Base-by-base conservation (phyloP, 2,113 vertebrate species). In the Ptyas mucosa region DNA sequence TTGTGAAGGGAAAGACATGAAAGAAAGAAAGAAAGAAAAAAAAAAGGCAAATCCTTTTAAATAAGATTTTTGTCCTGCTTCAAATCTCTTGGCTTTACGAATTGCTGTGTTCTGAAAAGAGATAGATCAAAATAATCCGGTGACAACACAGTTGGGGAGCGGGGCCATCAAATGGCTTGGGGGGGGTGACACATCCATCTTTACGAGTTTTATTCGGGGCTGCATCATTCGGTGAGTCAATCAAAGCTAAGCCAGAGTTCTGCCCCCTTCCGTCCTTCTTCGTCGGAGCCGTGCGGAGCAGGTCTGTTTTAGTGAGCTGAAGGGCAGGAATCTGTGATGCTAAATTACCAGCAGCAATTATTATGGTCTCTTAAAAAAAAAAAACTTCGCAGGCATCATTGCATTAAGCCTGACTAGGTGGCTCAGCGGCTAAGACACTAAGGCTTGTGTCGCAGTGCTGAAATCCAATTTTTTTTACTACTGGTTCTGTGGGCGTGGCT, bases 11-110 rank as follows among this genome's bases (percentile, higher is more conserved):
- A 85, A 85, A 91, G 39, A 64, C 88, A 95, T 90, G 93, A 94
- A 93, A 94, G 10, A 11, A n/a, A 7, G n/a, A n/a, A n/a, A n/a
- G n/a, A n/a, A n/a, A n/a, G n/a, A n/a, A 14, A 5, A 18, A 53
- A 57, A 57, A 89, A 93, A 85, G 93, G 85, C 85, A 94, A 96
- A 96, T 95, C 94, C 93, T 93, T 95, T 95, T 92, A 94, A 92
- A 92, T 92, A 91, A 95, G 89, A 95, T 96, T 95, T 94, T 90
- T 87, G 92, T 21, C 91, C 85, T 90, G 58, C 85, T 88, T 93
- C 92, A 95, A 94, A 95, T 75, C 94, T 81, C 81, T 6, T 2
- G 6, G 88, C 89, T 96, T 92, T 93, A 91, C 39, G 91, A 92
- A 88, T 88, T 90, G 49, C 75, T 57, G 64, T 93, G 93, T 58